These are phyloP conservation scores for Lamproptera curius DNA, from an alignment of 2,888 invertebrate species.

Conservation along the genomic window DNA sequence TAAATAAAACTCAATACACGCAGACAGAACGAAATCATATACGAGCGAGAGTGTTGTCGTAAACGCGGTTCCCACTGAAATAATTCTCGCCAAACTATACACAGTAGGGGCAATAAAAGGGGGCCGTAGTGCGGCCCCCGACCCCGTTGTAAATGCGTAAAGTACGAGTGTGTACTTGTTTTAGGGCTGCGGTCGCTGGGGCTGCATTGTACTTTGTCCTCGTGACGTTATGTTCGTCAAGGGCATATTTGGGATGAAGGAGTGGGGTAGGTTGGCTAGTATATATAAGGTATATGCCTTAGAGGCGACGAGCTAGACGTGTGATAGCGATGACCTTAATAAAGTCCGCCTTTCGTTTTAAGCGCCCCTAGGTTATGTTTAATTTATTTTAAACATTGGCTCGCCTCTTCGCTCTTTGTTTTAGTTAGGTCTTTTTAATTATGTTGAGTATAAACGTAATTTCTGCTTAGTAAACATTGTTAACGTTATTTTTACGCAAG, in stretches of 20 bases:
- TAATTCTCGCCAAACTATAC: constrained; percentile 14
- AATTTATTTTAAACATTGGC: too few species aligned
- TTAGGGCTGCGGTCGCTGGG: constrained; percentile 12
- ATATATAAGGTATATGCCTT: not conserved
- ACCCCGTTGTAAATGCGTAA: constrained; percentile 6
- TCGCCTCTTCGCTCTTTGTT: too few species aligned
- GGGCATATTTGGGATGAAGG: constrained; percentile 19
- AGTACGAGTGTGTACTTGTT: constrained; percentile 5
- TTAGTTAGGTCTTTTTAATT: too few species aligned
- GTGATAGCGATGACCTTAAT: not conserved
- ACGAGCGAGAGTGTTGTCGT: not conserved
- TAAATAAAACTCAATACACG: too few species aligned
- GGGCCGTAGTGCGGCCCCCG: constrained; percentile 8
- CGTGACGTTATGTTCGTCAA: constrained; percentile 22
- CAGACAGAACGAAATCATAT: not conserved
- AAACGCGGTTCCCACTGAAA: constrained; percentile 3
- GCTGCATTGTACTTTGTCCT: constrained; percentile 21
- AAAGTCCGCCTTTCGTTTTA: not conserved
- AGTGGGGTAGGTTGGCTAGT: constrained; percentile 12
- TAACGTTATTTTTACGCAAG: too few species aligned
- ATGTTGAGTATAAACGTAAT: too few species aligned
- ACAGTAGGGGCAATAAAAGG: constrained; percentile 16
- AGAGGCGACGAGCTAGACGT: not conserved
- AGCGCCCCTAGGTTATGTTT: not conserved
- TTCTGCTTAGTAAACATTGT: too few species aligned